Base-by-base conservation (phyloP, 1,140 invertebrate species). In the Heliothis virescens region DNA sequence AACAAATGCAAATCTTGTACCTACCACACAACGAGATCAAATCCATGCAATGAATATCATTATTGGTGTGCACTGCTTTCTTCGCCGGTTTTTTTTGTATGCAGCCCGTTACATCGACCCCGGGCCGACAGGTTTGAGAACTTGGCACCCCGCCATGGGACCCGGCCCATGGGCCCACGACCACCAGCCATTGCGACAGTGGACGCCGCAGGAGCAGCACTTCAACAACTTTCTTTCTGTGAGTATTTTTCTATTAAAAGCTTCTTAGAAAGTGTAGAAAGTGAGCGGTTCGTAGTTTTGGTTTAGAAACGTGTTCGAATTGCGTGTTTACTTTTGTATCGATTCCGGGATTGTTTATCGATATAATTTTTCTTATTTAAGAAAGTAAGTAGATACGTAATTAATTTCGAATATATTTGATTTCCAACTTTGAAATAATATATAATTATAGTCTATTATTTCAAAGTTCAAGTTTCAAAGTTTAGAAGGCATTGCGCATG, bases 31-130 rank as follows among this genome's bases (percentile, higher is more conserved):
- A 53, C 48, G 13, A 60, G 52, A 69, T 53, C 74, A 63, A 34
- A 72, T n/a, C 59, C 76, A 63, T 21, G 62, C 50, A 60, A 18
- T 79, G 72, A 53, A 81, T 81, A 78, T 48, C 75, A 72, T 77
- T 52, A 71, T 15, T 4, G n/a, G 60, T 29, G 50, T 62, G 55
- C 52, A 67, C 55, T 80, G 79, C 87, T 89, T 89, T 90, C 87
- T 91, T 90, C 67, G 79, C 71, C 79, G 79, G 84, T 83, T 60
- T 60, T n/a, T 41, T 85, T 91, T 87, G 90, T 91, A 91, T 91
- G 87, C 90, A 89, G 75, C 74, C 92, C 92, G 92, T 92, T 94
- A 94, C 85, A 81, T 87, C 87, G 91, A 90, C 91, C 90, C 89
- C 85, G 78, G 81, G 82, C 48, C 47, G 88, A 91, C 91, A 83